Conservation (phyloP, 2,113 vertebrate genomes). For the Geococcyx californianus region DNA sequence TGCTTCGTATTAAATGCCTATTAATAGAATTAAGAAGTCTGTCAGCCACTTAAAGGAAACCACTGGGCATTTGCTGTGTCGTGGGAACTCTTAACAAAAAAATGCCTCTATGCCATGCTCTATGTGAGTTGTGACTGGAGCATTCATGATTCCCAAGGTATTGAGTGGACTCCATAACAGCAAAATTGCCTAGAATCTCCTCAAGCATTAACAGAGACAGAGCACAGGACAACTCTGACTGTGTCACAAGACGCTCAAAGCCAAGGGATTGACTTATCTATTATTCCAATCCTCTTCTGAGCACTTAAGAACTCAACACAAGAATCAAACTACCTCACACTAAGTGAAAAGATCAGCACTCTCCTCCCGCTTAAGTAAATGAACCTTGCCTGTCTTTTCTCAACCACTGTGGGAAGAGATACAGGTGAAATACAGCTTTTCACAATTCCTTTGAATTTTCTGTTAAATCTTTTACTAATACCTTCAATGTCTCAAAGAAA, state of each 20-base stretch:
- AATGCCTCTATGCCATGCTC: accelerated
- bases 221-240: background rate
- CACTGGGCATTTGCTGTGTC: background rate
- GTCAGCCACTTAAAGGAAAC: background rate
- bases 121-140: background rate
- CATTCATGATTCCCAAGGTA: background rate
- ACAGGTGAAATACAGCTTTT: background rate
- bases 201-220: background rate
- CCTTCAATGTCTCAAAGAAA: background rate
- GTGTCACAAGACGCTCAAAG: background rate
- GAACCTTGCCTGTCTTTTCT: background rate
- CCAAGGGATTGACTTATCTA: background rate
- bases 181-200: background rate
- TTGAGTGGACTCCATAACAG: background rate
- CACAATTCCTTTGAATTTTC: background rate
- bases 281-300: background rate
- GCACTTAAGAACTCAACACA: background rate
- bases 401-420: background rate
- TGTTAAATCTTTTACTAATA: background rate
- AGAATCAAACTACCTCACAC: background rate
- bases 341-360: background rate
- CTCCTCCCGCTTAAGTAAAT: background rate
- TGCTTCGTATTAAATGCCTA: background rate
- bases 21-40: background rate
- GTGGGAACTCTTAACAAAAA: background rate